These are phyloP conservation scores for Heliconius ismenius DNA, from an alignment of 2,888 invertebrate genomes.

Conservation along the genomic window DNA sequence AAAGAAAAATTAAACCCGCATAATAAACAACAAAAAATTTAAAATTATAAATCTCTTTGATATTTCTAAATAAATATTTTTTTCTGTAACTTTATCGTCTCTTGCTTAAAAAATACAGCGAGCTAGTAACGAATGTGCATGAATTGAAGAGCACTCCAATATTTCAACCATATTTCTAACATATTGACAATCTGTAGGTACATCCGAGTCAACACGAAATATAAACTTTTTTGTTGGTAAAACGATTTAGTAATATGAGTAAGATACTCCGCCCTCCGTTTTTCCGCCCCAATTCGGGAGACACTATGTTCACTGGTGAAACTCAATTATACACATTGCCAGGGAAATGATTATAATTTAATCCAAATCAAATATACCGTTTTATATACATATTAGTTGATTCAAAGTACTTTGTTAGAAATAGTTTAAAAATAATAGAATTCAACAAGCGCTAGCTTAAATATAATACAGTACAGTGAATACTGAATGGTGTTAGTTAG, in stretches of 20 bases:
- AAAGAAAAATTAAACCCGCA: too few relatives aligned
- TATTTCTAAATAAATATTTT: neutral
- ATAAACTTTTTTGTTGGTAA: neutral
- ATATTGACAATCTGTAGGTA: constrained; percentile 11
- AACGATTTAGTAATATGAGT: neutral
- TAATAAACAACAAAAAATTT: neutral
- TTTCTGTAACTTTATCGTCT: neutral
- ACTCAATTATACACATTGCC: too few relatives aligned
- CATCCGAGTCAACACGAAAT: neutral
- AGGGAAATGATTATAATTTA: too few relatives aligned
- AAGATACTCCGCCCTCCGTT: neutral
- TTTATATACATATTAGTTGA: neutral
- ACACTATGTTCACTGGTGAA: too few relatives aligned
- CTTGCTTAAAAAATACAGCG: neutral
- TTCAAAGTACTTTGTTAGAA: neutral
- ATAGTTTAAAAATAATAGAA: neutral
- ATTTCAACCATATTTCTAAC: constrained; percentile 14
- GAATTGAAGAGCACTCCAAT: constrained; percentile 14
- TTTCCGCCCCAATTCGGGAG: too few relatives aligned
- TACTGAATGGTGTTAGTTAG: constrained; percentile 4
- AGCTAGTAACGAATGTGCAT: constrained; percentile 13
- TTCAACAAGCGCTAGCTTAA: neutral
- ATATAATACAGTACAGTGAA: neutral
- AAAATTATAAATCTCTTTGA: neutral
- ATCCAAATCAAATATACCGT: too few relatives aligned